Evolutionary conservation across 2,888 invertebrate genomes (phyloP).

Genomic region (Pollenia griseotomentosa): DNA sequence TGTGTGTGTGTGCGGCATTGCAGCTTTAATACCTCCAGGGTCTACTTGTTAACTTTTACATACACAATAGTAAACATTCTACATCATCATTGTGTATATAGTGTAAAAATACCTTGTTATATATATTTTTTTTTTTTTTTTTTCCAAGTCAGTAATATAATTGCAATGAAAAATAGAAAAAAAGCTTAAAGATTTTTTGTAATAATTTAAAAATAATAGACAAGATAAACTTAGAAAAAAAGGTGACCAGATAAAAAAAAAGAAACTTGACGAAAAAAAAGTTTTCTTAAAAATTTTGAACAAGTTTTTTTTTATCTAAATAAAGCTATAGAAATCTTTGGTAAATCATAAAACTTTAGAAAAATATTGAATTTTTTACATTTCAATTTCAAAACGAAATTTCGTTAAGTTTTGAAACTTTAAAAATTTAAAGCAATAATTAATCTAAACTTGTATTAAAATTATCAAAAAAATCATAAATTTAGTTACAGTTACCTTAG

Average conservation of each 20-base stretch:
- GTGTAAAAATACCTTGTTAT: constrained; percentile 72
- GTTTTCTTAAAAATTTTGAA: too few relatives aligned
- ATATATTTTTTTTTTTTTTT: constrained; percentile 22
- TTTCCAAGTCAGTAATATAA: constrained; percentile 56
- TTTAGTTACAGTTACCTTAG: too few relatives aligned
- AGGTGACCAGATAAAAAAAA: not conserved
- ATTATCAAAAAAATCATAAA: too few relatives aligned
- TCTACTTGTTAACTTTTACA: constrained; percentile 69
- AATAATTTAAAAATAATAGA: constrained; percentile 48
- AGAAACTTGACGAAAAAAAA: too few relatives aligned
- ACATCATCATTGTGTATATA: constrained; percentile 42
- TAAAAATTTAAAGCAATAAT: too few relatives aligned
- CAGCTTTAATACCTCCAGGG: constrained; percentile 72
- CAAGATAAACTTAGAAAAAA: not conserved
- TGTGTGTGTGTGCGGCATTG: constrained; percentile 51
- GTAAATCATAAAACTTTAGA: not conserved
- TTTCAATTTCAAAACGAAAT: too few relatives aligned
- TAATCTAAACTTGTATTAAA: too few relatives aligned
- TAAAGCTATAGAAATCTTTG: too few relatives aligned
- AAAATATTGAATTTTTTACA: not conserved
- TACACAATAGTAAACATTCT: constrained; percentile 5
- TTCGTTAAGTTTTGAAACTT: too few relatives aligned
- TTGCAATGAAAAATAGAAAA: constrained; percentile 42
- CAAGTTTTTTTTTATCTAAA: too few relatives aligned
- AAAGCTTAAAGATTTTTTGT: constrained; percentile 27